A percentile compares a stretch with the other conserved stretches of the same genome.
phyloP scores from a whole-genome alignment of 2,888 invertebrate species.

The Apotomis turbidana region DNA sequence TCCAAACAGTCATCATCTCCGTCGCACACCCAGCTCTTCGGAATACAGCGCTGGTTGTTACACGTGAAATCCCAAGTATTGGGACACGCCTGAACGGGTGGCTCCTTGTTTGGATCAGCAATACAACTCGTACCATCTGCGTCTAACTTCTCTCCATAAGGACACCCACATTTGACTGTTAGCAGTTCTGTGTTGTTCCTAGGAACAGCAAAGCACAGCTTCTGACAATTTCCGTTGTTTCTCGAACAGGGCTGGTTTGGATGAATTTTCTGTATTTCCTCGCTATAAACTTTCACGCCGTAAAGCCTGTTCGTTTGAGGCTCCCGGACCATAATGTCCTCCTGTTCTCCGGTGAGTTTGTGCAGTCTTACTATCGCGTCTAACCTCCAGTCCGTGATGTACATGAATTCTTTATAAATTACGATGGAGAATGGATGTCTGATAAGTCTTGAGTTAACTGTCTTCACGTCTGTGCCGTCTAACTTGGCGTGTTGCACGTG shows the following conservation, averaged over 20 bases:
- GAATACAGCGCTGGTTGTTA: constrained; percentile 95
- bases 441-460: constrained; percentile 93
- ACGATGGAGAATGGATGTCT: constrained; percentile 96
- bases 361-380: constrained; percentile 96
- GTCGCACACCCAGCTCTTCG: constrained; percentile 97
- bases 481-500: constrained; percentile 97
- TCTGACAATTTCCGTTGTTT: constrained; percentile 95
- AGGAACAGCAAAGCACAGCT: constrained; percentile 97
- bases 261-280: constrained; percentile 88
- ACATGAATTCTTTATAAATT: constrained; percentile 95
- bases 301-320: constrained; percentile 95
- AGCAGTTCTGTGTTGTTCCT: constrained; percentile 83
- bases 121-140: constrained; percentile 89
- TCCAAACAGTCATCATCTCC: constrained; percentile 98
- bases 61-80: constrained; percentile 98
- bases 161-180: constrained; percentile 93
- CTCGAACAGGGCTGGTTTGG: constrained; percentile 91
- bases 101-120: constrained; percentile 92
- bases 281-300: constrained; percentile 95
- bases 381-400: constrained; percentile 98
- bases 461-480: constrained; percentile 95
- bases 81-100: constrained; percentile 94
- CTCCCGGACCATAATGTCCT: constrained; percentile 93
- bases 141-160: constrained; percentile 93
- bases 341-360: constrained; percentile 94